Evolutionary conservation across 2,888 invertebrate genomes (phyloP), one percentile per base, ranked within the genome.

Genomic region (Atrina japonica): DNA sequence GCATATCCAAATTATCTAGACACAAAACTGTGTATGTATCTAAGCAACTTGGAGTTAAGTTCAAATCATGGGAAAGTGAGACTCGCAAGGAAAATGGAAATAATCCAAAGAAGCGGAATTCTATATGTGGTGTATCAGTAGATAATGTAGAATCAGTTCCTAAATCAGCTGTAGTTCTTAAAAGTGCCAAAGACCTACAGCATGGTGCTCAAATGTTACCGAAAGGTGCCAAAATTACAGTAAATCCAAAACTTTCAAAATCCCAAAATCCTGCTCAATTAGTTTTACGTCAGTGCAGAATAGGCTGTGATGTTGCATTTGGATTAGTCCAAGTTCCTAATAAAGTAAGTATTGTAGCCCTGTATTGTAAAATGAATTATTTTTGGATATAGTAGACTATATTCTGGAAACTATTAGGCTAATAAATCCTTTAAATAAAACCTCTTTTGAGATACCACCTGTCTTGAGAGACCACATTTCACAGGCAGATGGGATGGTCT

Each of bases 291-390:
- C 81, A 82, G 43, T 82, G 83, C 71, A 61, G 75, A 35, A 75
- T 83, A 14, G 83, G 83, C 23, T 66, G 71, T 14, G 71, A 71
- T 56, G 70, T 81, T 16, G 83, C 77, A 0, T 83, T 83, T 71
- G 78, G 83, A 63, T 75, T 83, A 61, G 76, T 83, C 40, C 78
- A 78, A 55, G 72, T 81, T n/a, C 66, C 35, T 16, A 41, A 65
- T 27, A 55, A 59, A 25, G 55, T 65, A 64, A 60, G 64, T 72
- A 41, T n/a, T n/a, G n/a, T n/a, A n/a, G n/a, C n/a, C n/a, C n/a
- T n/a, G n/a, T n/a, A n/a, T n/a, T n/a, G n/a, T n/a, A n/a, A n/a
- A n/a, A n/a, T n/a, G n/a, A n/a, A n/a, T n/a, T n/a, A n/a, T n/a
- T n/a, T n/a, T n/a, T n/a, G n/a, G n/a, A n/a, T n/a, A n/a, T n/a